Evolutionary conservation across 1,140 invertebrate genomes (phyloP), one percentile per base, ranked within the genome.

Genomic region (Drosophila tristis): DNA sequence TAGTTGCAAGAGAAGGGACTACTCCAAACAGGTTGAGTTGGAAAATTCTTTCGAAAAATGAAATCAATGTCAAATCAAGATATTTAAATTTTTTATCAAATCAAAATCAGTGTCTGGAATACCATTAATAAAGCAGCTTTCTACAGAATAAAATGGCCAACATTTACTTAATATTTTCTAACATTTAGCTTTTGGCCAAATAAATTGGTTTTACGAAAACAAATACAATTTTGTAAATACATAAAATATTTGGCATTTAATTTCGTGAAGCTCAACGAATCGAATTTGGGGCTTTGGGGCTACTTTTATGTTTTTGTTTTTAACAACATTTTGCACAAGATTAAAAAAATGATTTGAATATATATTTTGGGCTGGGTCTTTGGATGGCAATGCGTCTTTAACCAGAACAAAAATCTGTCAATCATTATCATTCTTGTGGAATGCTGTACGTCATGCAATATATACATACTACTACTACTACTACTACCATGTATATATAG

Each of bases 181-280:
- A 35, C 3, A 43, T 57, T 67, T 63, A n/a, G 48, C 61, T 51
- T 51, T 31, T 53, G 72, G 35, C 35, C 54, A 66, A 60, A 59
- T 66, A 66, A 75, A 74, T 60, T 50, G 25, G 15, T 43, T 44
- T 43, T 67, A 56, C 39, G 43, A 63, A 64, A 75, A 51, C 66
- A 70, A 47, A 64, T 71, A 50, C 55, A 78, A 81, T 67, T 86
- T 87, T 81, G 78, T 87, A 87, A 86, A 78, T 85, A 65, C 65
- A 82, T 81, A 82, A 87, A 68, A 81, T 86, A 87, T 86, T 86
- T 86, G 81, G 81, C 81, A 87, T 87, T 65, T 72, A 75, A 86
- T 87, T 87, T 86, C 70, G 74, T 42, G 78, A 81, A 87, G 81
- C 82, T 87, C 74, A 82, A 82, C 64, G 56, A 71, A 74, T 87